Percentiles rank a stretch among this genome's conserved stretches.
Evolutionary conservation across 2,888 invertebrate species (phyloP).

Genomic region (Cataglyphis rosenhaueri): DNA sequence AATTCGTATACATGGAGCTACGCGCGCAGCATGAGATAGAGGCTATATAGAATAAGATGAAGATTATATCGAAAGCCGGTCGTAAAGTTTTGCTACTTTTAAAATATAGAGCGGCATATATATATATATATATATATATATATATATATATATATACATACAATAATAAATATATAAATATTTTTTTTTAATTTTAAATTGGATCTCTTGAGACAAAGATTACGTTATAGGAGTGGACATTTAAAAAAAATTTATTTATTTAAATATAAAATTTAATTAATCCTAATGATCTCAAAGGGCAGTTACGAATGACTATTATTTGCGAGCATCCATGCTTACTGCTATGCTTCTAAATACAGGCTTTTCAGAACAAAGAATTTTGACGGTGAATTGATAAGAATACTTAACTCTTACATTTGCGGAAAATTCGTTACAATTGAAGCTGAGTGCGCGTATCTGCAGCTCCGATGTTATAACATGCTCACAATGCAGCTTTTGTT

Average conservation of each 20-base stretch:
- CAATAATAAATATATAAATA: too few relatives aligned
- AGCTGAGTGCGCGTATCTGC: background rate
- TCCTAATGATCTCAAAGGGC: constrained; percentile 4
- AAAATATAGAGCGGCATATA: background rate
- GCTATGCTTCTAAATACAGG: background rate
- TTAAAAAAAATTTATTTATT: background rate
- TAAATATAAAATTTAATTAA: constrained; percentile 14
- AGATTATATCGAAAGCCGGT: background rate
- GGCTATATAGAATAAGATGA: constrained; percentile 2
- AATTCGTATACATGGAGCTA: background rate
- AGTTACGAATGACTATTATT: background rate
- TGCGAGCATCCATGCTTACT: background rate
- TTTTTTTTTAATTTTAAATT: background rate
- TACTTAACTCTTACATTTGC: constrained; percentile 12
- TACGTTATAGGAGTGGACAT: background rate
- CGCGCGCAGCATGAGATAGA: background rate
- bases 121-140: too few relatives aligned
- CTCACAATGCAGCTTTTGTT: background rate
- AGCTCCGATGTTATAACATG: constrained; percentile 5
- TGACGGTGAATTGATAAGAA: background rate
- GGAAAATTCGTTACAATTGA: constrained; percentile 32
- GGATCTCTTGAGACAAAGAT: background rate
- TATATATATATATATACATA: too few relatives aligned
- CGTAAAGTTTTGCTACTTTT: constrained; percentile 13
- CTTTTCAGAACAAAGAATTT: constrained; percentile 22